Base-by-base conservation (phyloP, 2,113 vertebrate genomes). In the Sitta europaea region DNA sequence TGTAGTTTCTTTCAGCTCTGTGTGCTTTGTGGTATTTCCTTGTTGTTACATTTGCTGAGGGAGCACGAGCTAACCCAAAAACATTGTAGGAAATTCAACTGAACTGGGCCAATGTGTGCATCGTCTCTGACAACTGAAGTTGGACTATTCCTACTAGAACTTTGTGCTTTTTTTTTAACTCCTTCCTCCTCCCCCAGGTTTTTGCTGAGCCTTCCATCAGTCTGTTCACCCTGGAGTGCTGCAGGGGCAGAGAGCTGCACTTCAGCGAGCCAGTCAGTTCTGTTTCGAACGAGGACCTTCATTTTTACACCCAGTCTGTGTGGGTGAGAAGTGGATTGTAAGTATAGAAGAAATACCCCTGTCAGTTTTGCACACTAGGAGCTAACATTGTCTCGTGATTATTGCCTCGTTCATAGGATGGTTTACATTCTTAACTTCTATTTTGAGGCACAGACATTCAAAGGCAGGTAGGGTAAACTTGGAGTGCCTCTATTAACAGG, bases 191-290 rank as follows among this genome's bases (percentile, higher is more conserved):
- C 4, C 42, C 17, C 3, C 84, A 99, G 99, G 98, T 97, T 86
- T 99, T 99, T 97, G 98, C 98, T 50, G 98, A 98, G 51, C 98
- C 98, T 12, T 98, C 97, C 36, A 91, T 99, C 83, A 99, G 98
- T 71, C 97, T 99, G 27, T 99, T 98, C 33, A 96, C 98, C 40
- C 97, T 98, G 96, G 98, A 98, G 80, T 97, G 98, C 27, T 99
- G 98, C 92, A 98, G 98, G 72, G 98, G 98, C 76, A 98, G 98
- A 92, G 98, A 98, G 87, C 91, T 98, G 71, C 95, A 97, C 55
- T 97, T 98, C 42, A 97, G 96, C 86, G 98, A 98, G 20, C 89
- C 98, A 6, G 29, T 97, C 83, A 98, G 47, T 72, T 98, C 98
- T 22, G 86, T 98, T 86, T 73, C 98, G 85, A 97, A 94, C 47